Evolutionary conservation across 1,140 invertebrate genomes (phyloP).

Genomic region (Drosophila fuyamai): DNA sequence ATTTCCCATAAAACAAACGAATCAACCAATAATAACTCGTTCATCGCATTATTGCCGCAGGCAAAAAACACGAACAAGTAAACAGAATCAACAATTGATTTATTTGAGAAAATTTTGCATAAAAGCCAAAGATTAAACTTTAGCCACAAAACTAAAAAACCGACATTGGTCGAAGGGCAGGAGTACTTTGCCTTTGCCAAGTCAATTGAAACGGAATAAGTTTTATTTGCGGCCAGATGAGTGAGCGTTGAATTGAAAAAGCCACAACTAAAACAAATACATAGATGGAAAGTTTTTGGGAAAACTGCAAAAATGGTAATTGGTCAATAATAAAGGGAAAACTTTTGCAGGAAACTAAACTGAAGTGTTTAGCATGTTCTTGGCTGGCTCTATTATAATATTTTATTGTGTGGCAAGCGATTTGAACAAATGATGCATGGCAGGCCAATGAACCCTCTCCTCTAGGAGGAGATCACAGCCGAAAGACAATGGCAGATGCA

Average conservation of each 20-base stretch:
- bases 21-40: slow-evolving; percentile 30
- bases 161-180: slow-evolving; percentile 5
- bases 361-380: slow-evolving; percentile 44
- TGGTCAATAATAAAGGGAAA: slow-evolving; percentile 53
- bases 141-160: slow-evolving; percentile 36
- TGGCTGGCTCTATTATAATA: slow-evolving; percentile 54
- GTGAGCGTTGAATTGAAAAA: slow-evolving; percentile 58
- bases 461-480: slow-evolving; percentile 16
- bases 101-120: slow-evolving; percentile 55
- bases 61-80: slow-evolving; percentile 41
- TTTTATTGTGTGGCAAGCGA: slow-evolving; percentile 47
- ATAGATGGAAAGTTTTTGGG: slow-evolving; percentile 34
- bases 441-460: slow-evolving; percentile 51
- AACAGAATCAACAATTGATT: slow-evolving; percentile 52
- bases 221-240: slow-evolving; percentile 51
- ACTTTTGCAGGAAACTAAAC: slow-evolving; percentile 36
- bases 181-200: slow-evolving; percentile 8
- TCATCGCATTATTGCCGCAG: slow-evolving; percentile 14
- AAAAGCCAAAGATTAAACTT: slow-evolving; percentile 58
- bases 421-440: slow-evolving; percentile 69
- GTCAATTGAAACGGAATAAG: slow-evolving; percentile 55
- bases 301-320: slow-evolving; percentile 50
- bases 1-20: slow-evolving; percentile 44
- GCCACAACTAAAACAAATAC: slow-evolving; percentile 59
- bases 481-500: slow-evolving; percentile 55